A percentile compares a stretch with the other conserved stretches of the same genome.
Conservation (phyloP, 2,797 vertebrate species). For the Fundulus diaphanus region DNA sequence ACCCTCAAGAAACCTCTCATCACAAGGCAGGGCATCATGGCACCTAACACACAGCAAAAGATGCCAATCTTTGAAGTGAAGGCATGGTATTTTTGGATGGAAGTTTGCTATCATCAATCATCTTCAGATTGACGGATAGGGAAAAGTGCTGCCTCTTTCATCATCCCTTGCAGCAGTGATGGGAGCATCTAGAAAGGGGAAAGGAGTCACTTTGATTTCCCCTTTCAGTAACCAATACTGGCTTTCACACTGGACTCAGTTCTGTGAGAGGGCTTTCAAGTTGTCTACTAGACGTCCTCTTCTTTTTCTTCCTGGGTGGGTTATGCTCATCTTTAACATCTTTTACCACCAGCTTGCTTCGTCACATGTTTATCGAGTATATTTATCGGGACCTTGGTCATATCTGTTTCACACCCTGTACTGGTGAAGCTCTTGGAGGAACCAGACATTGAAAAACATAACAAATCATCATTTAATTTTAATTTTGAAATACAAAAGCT, state of each 20-base stretch:
- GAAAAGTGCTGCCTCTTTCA: slow-evolving; percentile 43
- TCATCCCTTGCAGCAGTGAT: slow-evolving; percentile 33
- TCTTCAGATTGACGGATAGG: slow-evolving; percentile 25
- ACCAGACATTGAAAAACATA: not conserved
- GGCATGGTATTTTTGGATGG: slow-evolving; percentile 35
- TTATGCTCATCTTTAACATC: slow-evolving; percentile 6
- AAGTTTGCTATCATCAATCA: slow-evolving; percentile 46
- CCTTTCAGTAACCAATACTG: slow-evolving; percentile 46
- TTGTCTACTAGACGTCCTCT: slow-evolving; percentile 11
- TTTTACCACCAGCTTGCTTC: slow-evolving; percentile 11
- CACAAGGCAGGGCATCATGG: slow-evolving; percentile 1
- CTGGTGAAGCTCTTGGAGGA: not conserved
- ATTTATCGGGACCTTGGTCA: slow-evolving; percentile 11
- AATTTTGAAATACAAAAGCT: too few relatives aligned
- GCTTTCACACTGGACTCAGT: slow-evolving; percentile 30
- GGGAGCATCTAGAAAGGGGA: slow-evolving; percentile 40
- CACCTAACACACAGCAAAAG: slow-evolving; percentile 2
- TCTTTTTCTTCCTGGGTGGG: slow-evolving; percentile 22
- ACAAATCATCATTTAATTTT: too few relatives aligned
- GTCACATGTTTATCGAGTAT: not conserved
- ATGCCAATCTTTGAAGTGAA: slow-evolving; percentile 37
- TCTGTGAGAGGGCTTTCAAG: slow-evolving; percentile 25
- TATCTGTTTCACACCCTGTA: slow-evolving; percentile 7
- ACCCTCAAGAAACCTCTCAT: slow-evolving; percentile 33
- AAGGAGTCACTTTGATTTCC: slow-evolving; percentile 58